Evolutionary conservation across 2,888 invertebrate genomes (phyloP), one percentile per base, ranked within the genome.

Genomic region (Amphipoea oculea): DNA sequence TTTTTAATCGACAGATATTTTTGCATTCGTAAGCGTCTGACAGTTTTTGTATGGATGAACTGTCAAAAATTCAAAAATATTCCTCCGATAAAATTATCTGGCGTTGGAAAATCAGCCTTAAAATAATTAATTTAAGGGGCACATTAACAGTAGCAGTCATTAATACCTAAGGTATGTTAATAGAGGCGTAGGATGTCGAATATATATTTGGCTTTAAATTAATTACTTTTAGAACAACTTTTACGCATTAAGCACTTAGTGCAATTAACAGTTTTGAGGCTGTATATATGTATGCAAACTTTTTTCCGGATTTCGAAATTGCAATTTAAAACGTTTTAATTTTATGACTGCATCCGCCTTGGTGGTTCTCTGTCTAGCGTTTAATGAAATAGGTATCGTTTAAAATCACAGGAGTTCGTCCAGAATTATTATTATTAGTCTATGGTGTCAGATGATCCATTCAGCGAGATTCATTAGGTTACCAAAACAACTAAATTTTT

Each of bases 121-220:
- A 79, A 78, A 78, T 77, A 73, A n/a, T 40, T 79, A 60, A 74
- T 70, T 48, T 48, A 76, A 67, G 42, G 73, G 76, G 69, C 48
- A 11, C n/a, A 68, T 67, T 48, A 29, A 42, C 48, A 66, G 62
- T 76, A 60, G 1, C 2, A n/a, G 57, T 67, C 67, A 79, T 80
- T 86, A 71, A 65, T 48, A n/a, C n/a, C n/a, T n/a, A 57, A 23
- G 23, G 23, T 76, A 78, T 68, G 45, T 20, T 54, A 73, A 72
- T 85, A 65, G n/a, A 9, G 45, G 4, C 65, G 40, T 60, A 73
- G 66, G 62, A 78, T 76, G 57, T 48, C 67, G 36, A 73, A 69
- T 76, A 69, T 81, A 77, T 68, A 60, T 20, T 73, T 66, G 9
- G 1, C 0, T 70, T 23, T 60, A 54, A 40, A 45, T 66, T 60